Base-by-base conservation (phyloP, 2,888 invertebrate genomes). In the Malthinus flaveolus region DNA sequence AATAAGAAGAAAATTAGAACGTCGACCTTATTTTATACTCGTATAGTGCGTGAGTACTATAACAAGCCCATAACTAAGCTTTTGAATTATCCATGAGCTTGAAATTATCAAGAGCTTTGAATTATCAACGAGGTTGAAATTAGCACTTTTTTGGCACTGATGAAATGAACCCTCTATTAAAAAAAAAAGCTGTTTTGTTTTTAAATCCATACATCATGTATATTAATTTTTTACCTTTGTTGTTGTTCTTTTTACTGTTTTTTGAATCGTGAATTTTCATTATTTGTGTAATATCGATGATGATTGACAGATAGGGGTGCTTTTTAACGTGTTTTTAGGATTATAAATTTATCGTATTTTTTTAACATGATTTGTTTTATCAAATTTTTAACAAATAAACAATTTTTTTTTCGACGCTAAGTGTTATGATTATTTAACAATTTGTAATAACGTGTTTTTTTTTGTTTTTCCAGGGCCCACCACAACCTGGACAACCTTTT, bases 401-500 rank as follows among this genome's bases (percentile, higher is more conserved):
- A 23, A 23, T 23, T 23, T 23, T 23, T 23, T 23, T 23, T 23
- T 23, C 23, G 23, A 5, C 23, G 23, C 15, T 23, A 23, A 15
- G 39, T 23, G 12, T 9, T 15, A 8, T 9, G 3, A 42, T 0
- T 6, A n/a, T 11, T 42, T 42, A 1, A 42, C 15, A 42, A 42
- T 23, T 23, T 23, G 23, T 23, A 3, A 23, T 23, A 23, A 23
- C 5, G 2, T 23, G 2, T 23, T 5, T 1, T 6, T 42, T 42
- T 35, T 57, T 12, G 32, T 36, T 39, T 3, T 55, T 42, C 75
- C 85, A 91, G 90, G 90, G 89, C 72, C 90, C 90, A 64, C 90
- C 90, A 66, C 93, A 93, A 77, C 90, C 92, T 65, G 92, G 91
- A 39, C 94, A 94, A 80, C 93, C 91, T 60, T 93, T 94, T 78